Conservation (phyloP, 2,888 invertebrate species). For the Dicyrtoma fusca region DNA sequence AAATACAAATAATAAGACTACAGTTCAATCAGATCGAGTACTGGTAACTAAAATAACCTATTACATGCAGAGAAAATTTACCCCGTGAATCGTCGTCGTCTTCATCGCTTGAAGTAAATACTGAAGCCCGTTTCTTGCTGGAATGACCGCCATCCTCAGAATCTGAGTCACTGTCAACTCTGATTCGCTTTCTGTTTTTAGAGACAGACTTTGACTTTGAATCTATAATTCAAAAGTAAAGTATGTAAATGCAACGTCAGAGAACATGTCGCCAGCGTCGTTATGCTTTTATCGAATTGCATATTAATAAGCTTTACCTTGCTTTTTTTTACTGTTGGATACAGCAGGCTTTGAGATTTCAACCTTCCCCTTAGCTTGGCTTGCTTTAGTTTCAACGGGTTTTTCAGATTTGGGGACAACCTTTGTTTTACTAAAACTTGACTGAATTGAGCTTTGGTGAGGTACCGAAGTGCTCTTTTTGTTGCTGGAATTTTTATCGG, state of each 20-base stretch:
- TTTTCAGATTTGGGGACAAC: conserved; percentile 1
- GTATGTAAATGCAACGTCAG: too few relatives aligned
- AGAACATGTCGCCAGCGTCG: too few relatives aligned
- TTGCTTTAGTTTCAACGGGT: too few relatives aligned
- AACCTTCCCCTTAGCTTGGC: background rate
- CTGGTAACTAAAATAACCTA: background rate
- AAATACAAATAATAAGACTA: too few relatives aligned
- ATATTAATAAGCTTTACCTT: background rate
- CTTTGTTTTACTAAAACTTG: conserved; percentile 15
- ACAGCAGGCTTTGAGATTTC: too few relatives aligned
- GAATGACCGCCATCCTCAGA: conserved; percentile 39
- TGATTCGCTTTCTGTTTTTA: conserved; percentile 45
- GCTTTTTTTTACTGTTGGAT: background rate
- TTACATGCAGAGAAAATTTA: background rate
- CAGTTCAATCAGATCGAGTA: too few relatives aligned
- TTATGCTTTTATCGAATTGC: too few relatives aligned
- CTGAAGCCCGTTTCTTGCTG: background rate
- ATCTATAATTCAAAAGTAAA: too few relatives aligned
- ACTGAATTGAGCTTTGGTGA: conserved; percentile 2
- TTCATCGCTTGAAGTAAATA: conserved; percentile 37
- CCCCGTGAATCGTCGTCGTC: conserved; percentile 26
- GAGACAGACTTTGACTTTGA: background rate
- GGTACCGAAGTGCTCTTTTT: background rate
- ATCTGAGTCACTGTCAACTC: conserved; percentile 39
- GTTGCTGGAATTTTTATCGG: background rate